Evolutionary conservation across 2,113 vertebrate species (phyloP).

Genomic region (Sylvicapra grimmia): DNA sequence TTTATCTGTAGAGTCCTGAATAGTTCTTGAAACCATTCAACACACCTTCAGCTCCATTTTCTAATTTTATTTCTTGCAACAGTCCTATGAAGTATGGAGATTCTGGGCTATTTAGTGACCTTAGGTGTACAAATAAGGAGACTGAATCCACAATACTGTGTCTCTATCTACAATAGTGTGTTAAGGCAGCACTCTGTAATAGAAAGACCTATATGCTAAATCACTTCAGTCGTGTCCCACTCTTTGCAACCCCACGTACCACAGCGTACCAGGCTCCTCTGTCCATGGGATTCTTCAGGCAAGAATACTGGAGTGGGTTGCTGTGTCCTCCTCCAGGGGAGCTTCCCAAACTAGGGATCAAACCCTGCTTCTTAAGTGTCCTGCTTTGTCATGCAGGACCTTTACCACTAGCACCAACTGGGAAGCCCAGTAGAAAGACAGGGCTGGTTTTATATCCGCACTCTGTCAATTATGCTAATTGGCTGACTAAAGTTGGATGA

Average conservation of each 20-base stretch:
- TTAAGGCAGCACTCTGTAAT: background rate
- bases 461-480: background rate
- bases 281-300: background rate
- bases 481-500: background rate
- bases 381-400: background rate
- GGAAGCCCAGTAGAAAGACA: background rate
- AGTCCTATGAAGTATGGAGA: background rate
- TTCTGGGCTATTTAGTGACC: background rate
- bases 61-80: background rate
- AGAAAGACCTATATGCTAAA: background rate
- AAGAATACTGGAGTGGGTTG: background rate
- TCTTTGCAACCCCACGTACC: background rate
- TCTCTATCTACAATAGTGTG: background rate
- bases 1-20: background rate
- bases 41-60: background rate
- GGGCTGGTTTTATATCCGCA: background rate
- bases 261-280: background rate
- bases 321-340: background rate
- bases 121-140: background rate
- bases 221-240: background rate
- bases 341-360: background rate
- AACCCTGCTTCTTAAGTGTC: background rate
- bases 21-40: background rate
- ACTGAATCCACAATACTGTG: background rate
- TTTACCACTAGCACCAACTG: background rate